Percentiles rank a stretch among this genome's conserved stretches.
Conservation (phyloP, 2,113 vertebrate species). For the Barbus barbus region DNA sequence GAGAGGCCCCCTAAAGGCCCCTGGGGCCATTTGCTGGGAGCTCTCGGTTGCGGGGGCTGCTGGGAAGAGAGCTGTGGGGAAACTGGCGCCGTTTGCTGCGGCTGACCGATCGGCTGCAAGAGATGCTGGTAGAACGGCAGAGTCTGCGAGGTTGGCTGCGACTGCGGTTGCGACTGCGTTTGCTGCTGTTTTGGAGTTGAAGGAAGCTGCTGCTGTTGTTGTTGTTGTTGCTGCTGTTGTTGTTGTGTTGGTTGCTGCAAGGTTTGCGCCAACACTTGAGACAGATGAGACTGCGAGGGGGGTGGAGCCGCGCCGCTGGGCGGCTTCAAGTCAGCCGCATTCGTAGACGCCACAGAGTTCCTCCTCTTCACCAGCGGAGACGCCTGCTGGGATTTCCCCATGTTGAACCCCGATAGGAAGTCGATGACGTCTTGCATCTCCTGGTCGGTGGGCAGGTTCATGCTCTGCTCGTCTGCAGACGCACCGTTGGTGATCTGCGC, state of each 20-base stretch:
- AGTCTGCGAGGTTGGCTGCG: slow-evolving; percentile 48
- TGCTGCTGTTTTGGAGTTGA: slow-evolving; percentile 58
- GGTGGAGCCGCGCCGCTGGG: slow-evolving; percentile 64
- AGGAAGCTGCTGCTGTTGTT: slow-evolving; percentile 71
- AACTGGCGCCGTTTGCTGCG: slow-evolving; percentile 73
- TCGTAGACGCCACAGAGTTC: slow-evolving; percentile 86
- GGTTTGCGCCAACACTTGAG: slow-evolving; percentile 80
- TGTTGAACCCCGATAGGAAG: slow-evolving; percentile 98
- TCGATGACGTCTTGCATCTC: slow-evolving; percentile 99
- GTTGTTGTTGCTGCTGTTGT: slow-evolving; percentile 61
- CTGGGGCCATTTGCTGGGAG: slow-evolving; percentile 86
- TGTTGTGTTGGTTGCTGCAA: slow-evolving; percentile 55
- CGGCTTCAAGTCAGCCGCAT: slow-evolving; percentile 85
- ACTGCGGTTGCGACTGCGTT: background rate
- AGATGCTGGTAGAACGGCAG: slow-evolving; percentile 67
- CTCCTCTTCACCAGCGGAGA: slow-evolving; percentile 91
- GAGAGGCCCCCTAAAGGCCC: slow-evolving; percentile 84
- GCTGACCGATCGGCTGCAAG: slow-evolving; percentile 71
- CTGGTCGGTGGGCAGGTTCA: slow-evolving; percentile 97
- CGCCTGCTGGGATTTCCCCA: slow-evolving; percentile 97
- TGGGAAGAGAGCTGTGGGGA: slow-evolving; percentile 72
- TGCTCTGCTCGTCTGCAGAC: slow-evolving; percentile 88
- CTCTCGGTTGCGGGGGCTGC: slow-evolving; percentile 72
- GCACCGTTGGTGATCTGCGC: slow-evolving; percentile 83
- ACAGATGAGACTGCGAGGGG: slow-evolving; percentile 73